Conservation (phyloP, 2,113 vertebrate genomes). For the Amphiprion ocellaris region DNA sequence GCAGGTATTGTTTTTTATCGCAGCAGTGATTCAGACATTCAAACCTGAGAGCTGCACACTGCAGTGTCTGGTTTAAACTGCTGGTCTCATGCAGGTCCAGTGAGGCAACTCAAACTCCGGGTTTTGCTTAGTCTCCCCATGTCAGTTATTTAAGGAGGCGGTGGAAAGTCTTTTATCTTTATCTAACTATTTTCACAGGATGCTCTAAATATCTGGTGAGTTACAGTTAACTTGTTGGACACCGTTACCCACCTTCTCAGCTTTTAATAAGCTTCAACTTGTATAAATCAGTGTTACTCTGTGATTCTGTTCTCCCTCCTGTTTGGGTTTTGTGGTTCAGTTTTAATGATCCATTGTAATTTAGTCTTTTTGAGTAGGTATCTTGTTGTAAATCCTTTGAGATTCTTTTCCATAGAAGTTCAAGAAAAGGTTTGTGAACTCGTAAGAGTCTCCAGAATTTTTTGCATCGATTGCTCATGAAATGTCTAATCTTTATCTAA, state of each 20-base stretch:
- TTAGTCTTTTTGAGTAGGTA: background rate
- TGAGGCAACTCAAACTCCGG: background rate
- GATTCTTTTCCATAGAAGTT: background rate
- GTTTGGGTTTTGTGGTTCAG: background rate
- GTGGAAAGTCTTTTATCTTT: background rate
- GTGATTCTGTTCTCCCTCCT: background rate
- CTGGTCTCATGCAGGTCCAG: background rate
- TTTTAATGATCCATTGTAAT: background rate
- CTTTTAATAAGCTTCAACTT: background rate
- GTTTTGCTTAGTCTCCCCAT: too few species aligned
- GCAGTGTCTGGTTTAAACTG: background rate
- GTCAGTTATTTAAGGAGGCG: background rate
- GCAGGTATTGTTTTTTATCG: background rate
- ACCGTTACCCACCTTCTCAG: background rate
- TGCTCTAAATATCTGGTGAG: background rate
- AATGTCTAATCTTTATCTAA: too few species aligned
- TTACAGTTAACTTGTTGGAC: background rate
- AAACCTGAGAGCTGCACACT: background rate
- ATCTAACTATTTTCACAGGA: background rate
- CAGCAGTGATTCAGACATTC: background rate
- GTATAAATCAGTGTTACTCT: background rate
- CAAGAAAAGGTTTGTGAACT: too few species aligned
- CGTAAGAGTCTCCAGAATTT: too few species aligned
- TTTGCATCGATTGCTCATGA: too few species aligned
- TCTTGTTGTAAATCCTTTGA: background rate